Percentiles rank a stretch among this genome's conserved stretches.
Conservation (phyloP, 2,797 vertebrate species). For the Zonotrichia albicollis region DNA sequence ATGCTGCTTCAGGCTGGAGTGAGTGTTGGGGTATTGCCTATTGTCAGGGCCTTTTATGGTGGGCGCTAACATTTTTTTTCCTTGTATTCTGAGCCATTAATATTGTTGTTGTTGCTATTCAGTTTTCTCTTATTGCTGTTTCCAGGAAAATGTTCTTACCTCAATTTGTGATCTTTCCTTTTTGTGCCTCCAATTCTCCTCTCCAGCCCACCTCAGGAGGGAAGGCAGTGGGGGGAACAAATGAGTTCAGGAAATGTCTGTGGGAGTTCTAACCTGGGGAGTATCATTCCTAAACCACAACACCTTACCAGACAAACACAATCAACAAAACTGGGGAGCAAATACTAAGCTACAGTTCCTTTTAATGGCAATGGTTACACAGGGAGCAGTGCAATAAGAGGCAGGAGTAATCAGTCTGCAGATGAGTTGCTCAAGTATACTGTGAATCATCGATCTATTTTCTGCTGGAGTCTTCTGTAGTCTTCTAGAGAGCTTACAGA, state of each 20-base stretch:
- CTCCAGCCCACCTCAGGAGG: rapidly evolving
- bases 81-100: background rate
- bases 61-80: background rate
- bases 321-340: background rate
- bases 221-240: background rate
- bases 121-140: background rate
- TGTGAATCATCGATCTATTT: background rate
- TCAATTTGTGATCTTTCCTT: background rate
- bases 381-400: background rate
- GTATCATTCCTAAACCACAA: background rate
- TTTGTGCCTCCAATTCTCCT: background rate
- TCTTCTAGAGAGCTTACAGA: background rate
- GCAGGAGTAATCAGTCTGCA: background rate
- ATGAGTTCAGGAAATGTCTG: rapidly evolving
- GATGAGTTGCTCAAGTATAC: background rate
- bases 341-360: background rate
- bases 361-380: background rate
- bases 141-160: background rate
- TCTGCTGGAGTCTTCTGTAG: background rate
- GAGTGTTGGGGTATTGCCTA: background rate
- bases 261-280: background rate
- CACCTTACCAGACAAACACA: background rate
- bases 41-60: rapidly evolving
- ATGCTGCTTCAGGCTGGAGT: background rate
- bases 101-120: background rate